Evolutionary conservation across 2,888 invertebrate species (phyloP), one percentile per base, ranked within the genome.

Genomic region (Pseudanteris insignis): DNA sequence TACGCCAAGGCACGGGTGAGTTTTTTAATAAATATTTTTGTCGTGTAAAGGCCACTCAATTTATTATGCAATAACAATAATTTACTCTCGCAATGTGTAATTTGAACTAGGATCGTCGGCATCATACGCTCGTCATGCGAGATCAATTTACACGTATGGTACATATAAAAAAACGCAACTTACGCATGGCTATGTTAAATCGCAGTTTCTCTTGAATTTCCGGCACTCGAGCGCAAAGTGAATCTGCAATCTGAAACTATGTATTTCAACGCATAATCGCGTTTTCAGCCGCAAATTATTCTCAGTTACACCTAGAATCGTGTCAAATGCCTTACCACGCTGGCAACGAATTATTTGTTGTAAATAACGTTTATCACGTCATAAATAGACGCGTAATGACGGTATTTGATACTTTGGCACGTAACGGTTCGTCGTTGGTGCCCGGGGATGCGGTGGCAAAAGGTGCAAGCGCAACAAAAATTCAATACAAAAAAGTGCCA

Each of bases 331-430:
- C 13, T 29, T 30, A 28, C 21, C 10, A 21, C 21, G 12, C 13
- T 10, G 28, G 30, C 24, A 29, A 33, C 40, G 29, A 34, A 51
- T 51, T 44, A 59, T 59, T 59, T 34, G 40, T 51, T 44, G 46
- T 59, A 59, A 59, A 59, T 38, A 18, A 46, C 46, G 58, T 59
- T 59, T 59, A 59, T 59, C 40, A 40, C 50, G 28, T 51, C 46
- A 46, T 55, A 61, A 61, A 55, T 44, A 61, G 40, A 46, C 44
- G 33, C 28, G 44, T 44, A 53, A 59, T 53, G 15, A 37, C 29
- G 44, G 48, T 25, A 54, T 54, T 48, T 61, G 60, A 61, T 61
- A 54, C 60, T 61, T 37, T 43, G 48, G 41, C 47, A 34, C 36
- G 26, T 61, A 61, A 61, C 60, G 60, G 60, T 60, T 10, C 37